Evolutionary conservation across 2,113 vertebrate species (phyloP).

Genomic region (Hirundichthys speculiger): DNA sequence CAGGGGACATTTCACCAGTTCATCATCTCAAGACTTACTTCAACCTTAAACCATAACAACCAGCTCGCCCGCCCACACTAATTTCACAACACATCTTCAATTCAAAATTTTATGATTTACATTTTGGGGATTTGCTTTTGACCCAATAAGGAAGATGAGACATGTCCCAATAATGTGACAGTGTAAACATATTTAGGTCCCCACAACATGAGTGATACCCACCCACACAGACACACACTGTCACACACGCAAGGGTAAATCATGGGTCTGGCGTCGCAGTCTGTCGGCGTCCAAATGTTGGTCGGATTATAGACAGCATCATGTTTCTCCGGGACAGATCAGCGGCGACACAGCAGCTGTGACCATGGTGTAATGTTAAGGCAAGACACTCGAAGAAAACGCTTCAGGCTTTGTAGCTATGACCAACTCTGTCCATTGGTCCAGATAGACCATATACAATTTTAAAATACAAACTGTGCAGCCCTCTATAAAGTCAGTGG

Average conservation of each 20-base stretch:
- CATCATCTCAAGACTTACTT: not conserved
- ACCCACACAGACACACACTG: slow-evolving; percentile 17
- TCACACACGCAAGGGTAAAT: slow-evolving; percentile 63
- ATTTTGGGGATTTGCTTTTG: not conserved
- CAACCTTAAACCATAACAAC: not conserved
- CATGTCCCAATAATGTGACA: not conserved
- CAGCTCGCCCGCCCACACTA: not conserved
- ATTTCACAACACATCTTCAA: not conserved
- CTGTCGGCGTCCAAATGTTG: slow-evolving; percentile 72
- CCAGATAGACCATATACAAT: slow-evolving; percentile 14
- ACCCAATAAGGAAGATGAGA: not conserved
- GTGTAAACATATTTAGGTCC: slow-evolving; percentile 7
- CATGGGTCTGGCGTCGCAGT: slow-evolving; percentile 66
- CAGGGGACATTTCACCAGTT: not conserved
- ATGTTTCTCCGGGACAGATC: slow-evolving; percentile 69
- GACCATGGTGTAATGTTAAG: slow-evolving; percentile 66
- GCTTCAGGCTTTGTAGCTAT: slow-evolving; percentile 38
- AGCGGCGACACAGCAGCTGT: slow-evolving; percentile 73
- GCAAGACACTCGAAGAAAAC: slow-evolving; percentile 48
- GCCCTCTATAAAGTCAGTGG: not conserved
- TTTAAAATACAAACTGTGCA: slow-evolving; percentile 18
- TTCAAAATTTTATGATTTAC: slow-evolving; percentile 5
- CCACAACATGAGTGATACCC: slow-evolving; percentile 8
- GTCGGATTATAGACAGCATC: slow-evolving; percentile 68
- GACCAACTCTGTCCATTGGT: not conserved